These are phyloP conservation scores for Berghia stephanieae DNA, from an alignment of 1,140 invertebrate species.

Conservation along the genomic window DNA sequence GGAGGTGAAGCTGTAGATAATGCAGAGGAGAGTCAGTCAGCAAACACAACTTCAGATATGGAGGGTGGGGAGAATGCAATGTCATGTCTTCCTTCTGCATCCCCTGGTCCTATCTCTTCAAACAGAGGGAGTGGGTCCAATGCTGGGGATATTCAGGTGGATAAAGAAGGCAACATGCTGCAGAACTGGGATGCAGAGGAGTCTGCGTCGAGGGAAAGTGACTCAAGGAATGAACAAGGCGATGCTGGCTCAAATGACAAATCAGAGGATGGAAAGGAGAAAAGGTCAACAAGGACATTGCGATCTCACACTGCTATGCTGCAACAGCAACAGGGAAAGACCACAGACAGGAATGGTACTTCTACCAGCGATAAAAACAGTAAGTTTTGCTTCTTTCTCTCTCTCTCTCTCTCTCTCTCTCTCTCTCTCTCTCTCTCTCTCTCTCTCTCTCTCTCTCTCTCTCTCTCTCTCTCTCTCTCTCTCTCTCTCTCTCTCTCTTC, in stretches of 20 bases:
- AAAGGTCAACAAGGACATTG: conserved; percentile 51
- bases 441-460: neutral
- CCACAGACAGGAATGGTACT: too few relatives aligned
- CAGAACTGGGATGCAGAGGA: conserved; percentile 24
- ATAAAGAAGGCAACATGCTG: conserved; percentile 17
- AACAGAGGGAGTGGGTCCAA: conserved; percentile 29
- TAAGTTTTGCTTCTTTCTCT: conserved; percentile 35
- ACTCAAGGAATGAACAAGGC: conserved; percentile 42
- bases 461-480: too few relatives aligned
- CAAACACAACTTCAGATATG: neutral
- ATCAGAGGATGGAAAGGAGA: conserved; percentile 45
- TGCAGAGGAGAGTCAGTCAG: too few relatives aligned
- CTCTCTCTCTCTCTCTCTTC: too few relatives aligned
- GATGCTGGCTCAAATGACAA: conserved; percentile 65
- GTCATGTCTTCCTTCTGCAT: neutral
- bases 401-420: conserved; percentile 31
- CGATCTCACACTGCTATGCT: conserved; percentile 57
- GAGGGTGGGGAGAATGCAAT: conserved; percentile 16
- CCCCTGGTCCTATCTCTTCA: conserved; percentile 21
- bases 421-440: conserved; percentile 19
- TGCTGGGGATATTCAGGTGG: conserved; percentile 32
- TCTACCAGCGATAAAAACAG: conserved; percentile 40
- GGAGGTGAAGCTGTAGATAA: conserved; percentile 26
- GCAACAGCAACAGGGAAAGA: conserved; percentile 45
- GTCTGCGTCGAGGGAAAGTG: conserved; percentile 43